Conservation (phyloP, 1,140 invertebrate species). For the Cyclina sinensis region DNA sequence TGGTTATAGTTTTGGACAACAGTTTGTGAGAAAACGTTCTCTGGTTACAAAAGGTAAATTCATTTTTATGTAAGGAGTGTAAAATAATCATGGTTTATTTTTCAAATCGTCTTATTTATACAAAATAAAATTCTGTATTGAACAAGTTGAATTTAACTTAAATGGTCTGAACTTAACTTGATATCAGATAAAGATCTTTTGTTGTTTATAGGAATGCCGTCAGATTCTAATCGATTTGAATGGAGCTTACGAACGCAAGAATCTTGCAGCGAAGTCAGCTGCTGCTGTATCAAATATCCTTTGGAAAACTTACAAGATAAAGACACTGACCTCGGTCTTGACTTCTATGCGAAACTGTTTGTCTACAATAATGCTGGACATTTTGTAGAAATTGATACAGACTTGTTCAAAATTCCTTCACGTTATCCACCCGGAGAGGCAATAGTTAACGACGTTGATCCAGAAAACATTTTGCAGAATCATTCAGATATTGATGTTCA, state of each 20-base stretch:
- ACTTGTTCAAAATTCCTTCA: conserved; percentile 66
- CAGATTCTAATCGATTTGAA: conserved; percentile 20
- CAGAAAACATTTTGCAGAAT: neutral
- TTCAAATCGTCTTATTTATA: no score
- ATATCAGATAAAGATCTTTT: no score
- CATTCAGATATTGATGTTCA: neutral
- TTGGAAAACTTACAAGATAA: conserved; percentile 18
- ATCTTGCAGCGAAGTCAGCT: neutral
- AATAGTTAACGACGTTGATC: conserved; percentile 27
- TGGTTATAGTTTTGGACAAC: no score
- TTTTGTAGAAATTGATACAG: neutral
- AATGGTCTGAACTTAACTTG: no score
- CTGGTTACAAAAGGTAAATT: no score
- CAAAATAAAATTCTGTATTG: no score
- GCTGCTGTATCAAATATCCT: conserved; percentile 54
- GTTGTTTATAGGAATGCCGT: conserved; percentile 5
- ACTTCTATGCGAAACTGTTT: conserved; percentile 21
- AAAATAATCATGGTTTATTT: no score
- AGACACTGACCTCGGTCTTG: conserved; percentile 26
- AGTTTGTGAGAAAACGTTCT: no score
- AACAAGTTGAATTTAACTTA: neutral
- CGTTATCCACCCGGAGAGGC: conserved; percentile 40
- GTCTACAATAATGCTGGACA: conserved; percentile 63
- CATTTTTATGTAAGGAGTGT: no score
- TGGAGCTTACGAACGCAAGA: neutral